Conservation (phyloP, 2,888 invertebrate species). For the Agrotis puta region DNA sequence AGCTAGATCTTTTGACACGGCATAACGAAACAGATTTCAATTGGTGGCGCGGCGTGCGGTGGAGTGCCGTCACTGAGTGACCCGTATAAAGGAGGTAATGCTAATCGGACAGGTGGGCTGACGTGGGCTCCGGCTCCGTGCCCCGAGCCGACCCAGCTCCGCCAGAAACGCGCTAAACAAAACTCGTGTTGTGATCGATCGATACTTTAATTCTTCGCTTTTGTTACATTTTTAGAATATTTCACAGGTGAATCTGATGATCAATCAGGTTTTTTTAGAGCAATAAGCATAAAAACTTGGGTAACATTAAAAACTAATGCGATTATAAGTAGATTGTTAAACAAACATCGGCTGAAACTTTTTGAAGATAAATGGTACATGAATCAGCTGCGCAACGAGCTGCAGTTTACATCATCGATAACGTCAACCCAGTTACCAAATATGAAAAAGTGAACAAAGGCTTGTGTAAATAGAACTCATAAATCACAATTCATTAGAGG, state of each 20-base stretch:
- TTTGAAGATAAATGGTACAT: conserved; percentile 28
- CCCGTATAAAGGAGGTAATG: conserved; percentile 87
- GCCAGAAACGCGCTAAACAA: conserved; percentile 71
- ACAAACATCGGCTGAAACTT: not conserved
- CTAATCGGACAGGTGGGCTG: conserved; percentile 89
- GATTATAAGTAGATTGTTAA: conserved; percentile 5
- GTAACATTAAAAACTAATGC: conserved; percentile 10
- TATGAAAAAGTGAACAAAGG: conserved; percentile 75
- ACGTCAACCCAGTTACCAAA: conserved; percentile 71
- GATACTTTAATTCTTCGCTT: conserved; percentile 75
- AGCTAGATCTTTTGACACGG: conserved; percentile 85
- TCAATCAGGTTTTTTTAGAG: conserved; percentile 59
- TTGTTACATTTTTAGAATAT: conserved; percentile 68
- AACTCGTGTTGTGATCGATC: conserved; percentile 81
- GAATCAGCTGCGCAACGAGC: conserved; percentile 45
- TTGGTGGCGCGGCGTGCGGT: conserved; percentile 81
- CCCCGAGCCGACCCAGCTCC: conserved; percentile 67
- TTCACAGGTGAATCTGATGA: conserved; percentile 63
- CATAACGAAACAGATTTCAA: conserved; percentile 89
- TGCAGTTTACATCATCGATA: conserved; percentile 59
- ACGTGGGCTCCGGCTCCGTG: conserved; percentile 73
- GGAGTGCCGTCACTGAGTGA: conserved; percentile 80
- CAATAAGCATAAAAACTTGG: conserved; percentile 1
- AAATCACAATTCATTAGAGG: conserved; percentile 83
- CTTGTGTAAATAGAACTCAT: conserved; percentile 73